phyloP scores from a whole-genome alignment of 2,797 vertebrate genomes.

The Labeo calbasu region DNA sequence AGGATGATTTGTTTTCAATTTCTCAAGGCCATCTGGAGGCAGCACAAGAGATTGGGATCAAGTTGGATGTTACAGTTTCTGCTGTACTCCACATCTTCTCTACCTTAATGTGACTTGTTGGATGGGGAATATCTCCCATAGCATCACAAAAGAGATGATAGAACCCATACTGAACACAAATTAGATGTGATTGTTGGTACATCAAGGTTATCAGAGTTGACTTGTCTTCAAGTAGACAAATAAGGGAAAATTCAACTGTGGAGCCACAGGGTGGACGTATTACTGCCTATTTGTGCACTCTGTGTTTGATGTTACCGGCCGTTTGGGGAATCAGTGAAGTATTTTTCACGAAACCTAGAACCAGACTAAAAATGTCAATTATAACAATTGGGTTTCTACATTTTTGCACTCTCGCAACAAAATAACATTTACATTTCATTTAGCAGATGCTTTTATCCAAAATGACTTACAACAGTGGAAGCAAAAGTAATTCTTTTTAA shows the following conservation, averaged over 20 bases:
- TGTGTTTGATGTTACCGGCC: not conserved
- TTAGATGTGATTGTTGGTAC: constrained; percentile 11
- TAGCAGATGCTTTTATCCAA: not conserved
- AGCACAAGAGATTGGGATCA: constrained; percentile 44
- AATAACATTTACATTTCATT: constrained; percentile 1
- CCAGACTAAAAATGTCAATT: not conserved
- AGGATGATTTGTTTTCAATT: constrained; percentile 44
- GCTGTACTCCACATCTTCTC: constrained; percentile 17
- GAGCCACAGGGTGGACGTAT: not conserved
- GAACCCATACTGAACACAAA: not conserved
- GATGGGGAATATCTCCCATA: not conserved
- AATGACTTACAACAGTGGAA: not conserved
- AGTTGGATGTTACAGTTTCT: constrained; percentile 38
- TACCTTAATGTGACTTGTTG: constrained; percentile 33
- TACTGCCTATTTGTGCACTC: not conserved
- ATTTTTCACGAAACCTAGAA: not conserved
- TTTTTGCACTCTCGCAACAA: not conserved
- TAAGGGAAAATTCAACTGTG: not conserved
- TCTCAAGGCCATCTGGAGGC: constrained; percentile 42
- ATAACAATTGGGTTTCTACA: not conserved
- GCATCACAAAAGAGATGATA: constrained; percentile 22
- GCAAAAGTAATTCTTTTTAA: not conserved
- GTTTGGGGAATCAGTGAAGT: constrained; percentile 1
- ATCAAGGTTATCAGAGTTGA: constrained; percentile 11
- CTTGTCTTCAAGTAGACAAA: constrained; percentile 16